Conservation (phyloP, 2,113 vertebrate species). For the Ammospiza nelsoni region DNA sequence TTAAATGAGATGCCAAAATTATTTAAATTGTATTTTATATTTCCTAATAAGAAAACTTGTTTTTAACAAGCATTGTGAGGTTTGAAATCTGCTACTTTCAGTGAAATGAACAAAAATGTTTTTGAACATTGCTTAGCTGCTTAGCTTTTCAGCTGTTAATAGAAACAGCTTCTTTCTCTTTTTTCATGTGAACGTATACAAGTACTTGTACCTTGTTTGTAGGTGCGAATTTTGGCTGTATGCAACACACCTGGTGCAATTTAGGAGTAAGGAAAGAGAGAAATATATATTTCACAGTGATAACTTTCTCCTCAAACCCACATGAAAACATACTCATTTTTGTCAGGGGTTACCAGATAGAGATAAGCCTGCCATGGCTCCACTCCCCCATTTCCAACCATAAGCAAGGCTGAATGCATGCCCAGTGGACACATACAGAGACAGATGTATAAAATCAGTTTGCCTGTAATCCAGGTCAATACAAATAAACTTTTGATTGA, state of each 20-base stretch:
- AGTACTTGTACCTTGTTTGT: neutral
- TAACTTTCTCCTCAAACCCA: neutral
- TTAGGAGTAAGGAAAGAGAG: neutral
- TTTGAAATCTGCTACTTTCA: neutral
- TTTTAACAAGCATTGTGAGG: fast-evolving
- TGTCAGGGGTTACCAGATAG: neutral
- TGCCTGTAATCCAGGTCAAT: neutral
- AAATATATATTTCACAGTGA: neutral
- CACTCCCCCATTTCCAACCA: fast-evolving
- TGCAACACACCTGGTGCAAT: neutral
- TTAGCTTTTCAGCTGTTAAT: neutral
- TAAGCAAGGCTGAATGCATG: neutral
- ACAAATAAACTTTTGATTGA: neutral
- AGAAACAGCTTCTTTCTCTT: neutral
- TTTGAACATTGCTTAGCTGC: neutral
- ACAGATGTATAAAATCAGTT: neutral
- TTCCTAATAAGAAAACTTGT: neutral
- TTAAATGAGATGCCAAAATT: neutral
- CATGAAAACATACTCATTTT: neutral
- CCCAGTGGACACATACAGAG: neutral
- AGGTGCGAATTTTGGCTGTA: neutral
- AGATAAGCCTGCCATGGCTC: neutral
- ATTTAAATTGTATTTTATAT: neutral
- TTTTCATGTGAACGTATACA: neutral
- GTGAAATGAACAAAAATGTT: neutral